Evolutionary conservation across 2,888 invertebrate species (phyloP).

Genomic region (Prosopocoilus inquinatus): DNA sequence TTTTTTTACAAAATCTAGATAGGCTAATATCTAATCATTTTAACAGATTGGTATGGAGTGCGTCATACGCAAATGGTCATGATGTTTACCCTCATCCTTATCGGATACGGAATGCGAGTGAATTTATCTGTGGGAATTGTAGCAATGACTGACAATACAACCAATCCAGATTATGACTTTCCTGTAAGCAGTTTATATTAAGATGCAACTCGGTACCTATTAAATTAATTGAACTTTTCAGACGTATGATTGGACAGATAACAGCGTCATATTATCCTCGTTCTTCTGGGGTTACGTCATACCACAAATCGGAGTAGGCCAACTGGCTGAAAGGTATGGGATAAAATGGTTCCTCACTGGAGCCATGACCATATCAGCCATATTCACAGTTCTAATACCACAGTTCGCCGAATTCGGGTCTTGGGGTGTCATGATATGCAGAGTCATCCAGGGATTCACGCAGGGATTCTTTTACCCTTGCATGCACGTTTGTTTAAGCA

Average conservation of each 20-base stretch:
- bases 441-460: constrained; percentile 72
- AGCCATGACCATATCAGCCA: constrained; percentile 59
- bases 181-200: constrained; percentile 4
- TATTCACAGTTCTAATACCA: constrained; percentile 67
- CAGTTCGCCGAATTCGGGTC: constrained; percentile 64
- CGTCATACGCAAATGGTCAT: constrained; percentile 63
- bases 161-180: constrained; percentile 40
- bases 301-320: constrained; percentile 69
- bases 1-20: too few relatives aligned
- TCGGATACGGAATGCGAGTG: constrained; percentile 63
- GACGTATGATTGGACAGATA: constrained; percentile 58
- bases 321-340: constrained; percentile 71
- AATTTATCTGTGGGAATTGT: constrained; percentile 70
- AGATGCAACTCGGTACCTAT: too few relatives aligned
- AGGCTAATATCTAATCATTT: too few relatives aligned
- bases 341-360: constrained; percentile 65
- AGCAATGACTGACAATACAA: constrained; percentile 64
- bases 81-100: constrained; percentile 59
- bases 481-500: constrained; percentile 69
- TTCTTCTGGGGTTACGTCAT: constrained; percentile 80
- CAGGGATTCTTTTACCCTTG: constrained; percentile 75
- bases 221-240: constrained; percentile 31
- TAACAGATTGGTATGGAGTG: constrained; percentile 50
- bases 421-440: constrained; percentile 61
- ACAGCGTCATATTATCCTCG: constrained; percentile 64